Conservation (phyloP, 2,797 vertebrate genomes). For the Anas acuta region DNA sequence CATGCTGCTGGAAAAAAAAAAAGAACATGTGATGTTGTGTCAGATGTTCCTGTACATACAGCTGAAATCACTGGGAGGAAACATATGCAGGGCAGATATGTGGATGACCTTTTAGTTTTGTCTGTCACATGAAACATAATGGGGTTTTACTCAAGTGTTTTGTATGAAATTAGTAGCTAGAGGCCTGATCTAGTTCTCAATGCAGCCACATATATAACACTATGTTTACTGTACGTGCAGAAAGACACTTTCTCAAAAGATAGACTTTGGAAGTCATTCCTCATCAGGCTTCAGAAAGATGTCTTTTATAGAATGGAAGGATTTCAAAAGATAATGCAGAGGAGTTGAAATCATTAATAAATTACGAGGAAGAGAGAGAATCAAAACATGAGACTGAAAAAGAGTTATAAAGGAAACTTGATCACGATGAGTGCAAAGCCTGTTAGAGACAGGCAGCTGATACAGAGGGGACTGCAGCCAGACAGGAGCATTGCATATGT, state of each 20-base stretch:
- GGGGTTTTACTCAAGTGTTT: slow-evolving; percentile 24
- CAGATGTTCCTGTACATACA: slow-evolving; percentile 2
- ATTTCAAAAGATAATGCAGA: slow-evolving; percentile 60
- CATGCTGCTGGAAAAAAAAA: slow-evolving; percentile 59
- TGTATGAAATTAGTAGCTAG: slow-evolving; percentile 2
- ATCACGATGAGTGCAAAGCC: slow-evolving; percentile 75
- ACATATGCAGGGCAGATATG: slow-evolving; percentile 16
- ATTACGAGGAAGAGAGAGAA: slow-evolving; percentile 61
- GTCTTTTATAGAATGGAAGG: slow-evolving; percentile 18
- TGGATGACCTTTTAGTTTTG: slow-evolving; percentile 31
- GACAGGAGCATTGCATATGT: slow-evolving; percentile 29
- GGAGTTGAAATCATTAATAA: slow-evolving; percentile 72
- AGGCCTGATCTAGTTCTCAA: not conserved
- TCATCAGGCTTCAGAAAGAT: not conserved
- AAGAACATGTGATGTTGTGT: slow-evolving; percentile 20
- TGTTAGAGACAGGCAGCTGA: slow-evolving; percentile 68
- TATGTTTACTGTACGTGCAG: not conserved
- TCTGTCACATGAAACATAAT: slow-evolving; percentile 9
- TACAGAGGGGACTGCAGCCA: slow-evolving; percentile 71
- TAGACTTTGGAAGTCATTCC: not conserved
- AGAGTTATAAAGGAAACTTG: slow-evolving; percentile 86
- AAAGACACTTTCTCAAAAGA: not conserved
- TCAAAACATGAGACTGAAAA: slow-evolving; percentile 65
- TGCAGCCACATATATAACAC: not conserved
- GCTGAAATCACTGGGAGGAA: not conserved